Evolutionary conservation across 1,140 invertebrate species (phyloP), one percentile per base, ranked within the genome.

Genomic region (Sitodiplosis mosellana): DNA sequence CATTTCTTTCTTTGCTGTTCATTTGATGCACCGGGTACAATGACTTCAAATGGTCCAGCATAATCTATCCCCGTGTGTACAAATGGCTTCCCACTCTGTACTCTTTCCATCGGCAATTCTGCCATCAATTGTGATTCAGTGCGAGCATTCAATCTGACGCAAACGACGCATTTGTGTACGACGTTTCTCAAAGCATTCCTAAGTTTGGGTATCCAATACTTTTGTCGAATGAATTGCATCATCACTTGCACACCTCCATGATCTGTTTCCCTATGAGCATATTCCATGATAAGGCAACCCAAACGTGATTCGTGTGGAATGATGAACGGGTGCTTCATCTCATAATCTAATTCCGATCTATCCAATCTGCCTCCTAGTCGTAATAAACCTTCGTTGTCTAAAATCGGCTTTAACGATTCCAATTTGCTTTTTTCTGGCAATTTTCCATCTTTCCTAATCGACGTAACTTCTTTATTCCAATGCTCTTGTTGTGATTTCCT

Each of bases 351-450:
- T 2, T 45, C 8, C 1, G 55, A 37, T 0, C 12, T 15, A 10
- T 49, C 4, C 37, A 61, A 34, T 19, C 61, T 46, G 1, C 59
- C 61, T 14, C 61, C 59, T 1, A 62, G 54, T 53, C 63, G 27
- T 10, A 59, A 48, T 2, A 59, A 7, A 1, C 50, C 51, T 1
- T 57, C 17, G 8, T 47, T 12, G 34, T 58, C 55, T 12, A 55
- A 40, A 10, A 49, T 45, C 6, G 59, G 55, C 33, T 53, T 50
- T 27, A 27, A 27, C 10, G 27, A 27, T 27, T 27, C 27, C 10
- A 27, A 27, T 27, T 27, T 27, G 10, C 27, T 27, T 10, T 27
- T 27, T 27, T 27, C 27, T 10, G 27, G 27, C 10, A 27, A 27
- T 27, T 27, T 27, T 27, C 27, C 10, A 3, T 27, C 27, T n/a